Conservation (phyloP, 2,888 invertebrate genomes). For the Allolobophora icterica region DNA sequence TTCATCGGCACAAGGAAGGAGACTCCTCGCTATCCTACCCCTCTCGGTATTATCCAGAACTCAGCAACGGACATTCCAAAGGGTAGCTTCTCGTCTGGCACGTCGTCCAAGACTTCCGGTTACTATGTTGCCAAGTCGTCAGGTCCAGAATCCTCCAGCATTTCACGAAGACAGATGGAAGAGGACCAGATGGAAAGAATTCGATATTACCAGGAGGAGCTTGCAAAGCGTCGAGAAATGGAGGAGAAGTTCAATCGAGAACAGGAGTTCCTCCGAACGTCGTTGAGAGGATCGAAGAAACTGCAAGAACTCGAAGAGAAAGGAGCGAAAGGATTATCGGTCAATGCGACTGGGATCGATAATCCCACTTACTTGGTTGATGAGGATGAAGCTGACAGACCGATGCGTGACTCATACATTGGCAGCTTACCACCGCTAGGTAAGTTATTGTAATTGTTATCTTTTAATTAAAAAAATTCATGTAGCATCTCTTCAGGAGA, state of each 20-base stretch:
- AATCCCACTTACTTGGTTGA: constrained; percentile 53
- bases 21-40: constrained; percentile 77
- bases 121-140: neutral
- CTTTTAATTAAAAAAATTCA: neutral
- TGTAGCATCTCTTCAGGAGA: neutral
- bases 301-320: constrained; percentile 75
- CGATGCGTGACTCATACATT: neutral
- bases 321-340: constrained; percentile 41
- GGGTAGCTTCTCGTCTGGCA: constrained; percentile 34
- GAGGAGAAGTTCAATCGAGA: constrained; percentile 86
- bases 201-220: constrained; percentile 80
- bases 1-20: constrained; percentile 89
- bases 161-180: neutral
- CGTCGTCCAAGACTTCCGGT: neutral
- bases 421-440: constrained; percentile 6
- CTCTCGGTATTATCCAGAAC: constrained; percentile 44
- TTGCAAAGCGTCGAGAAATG: constrained; percentile 81
- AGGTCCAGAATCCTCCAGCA: neutral
- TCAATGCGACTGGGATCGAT: constrained; percentile 53
- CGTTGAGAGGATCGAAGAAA: constrained; percentile 89
- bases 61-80: neutral
- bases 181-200: constrained; percentile 70
- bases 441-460: neutral
- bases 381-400: constrained; percentile 28
- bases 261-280: constrained; percentile 87